Percentiles rank a stretch among this genome's conserved stretches.
phyloP scores from a whole-genome alignment of 2,113 vertebrate species.

The Chaenocephalus aceratus region DNA sequence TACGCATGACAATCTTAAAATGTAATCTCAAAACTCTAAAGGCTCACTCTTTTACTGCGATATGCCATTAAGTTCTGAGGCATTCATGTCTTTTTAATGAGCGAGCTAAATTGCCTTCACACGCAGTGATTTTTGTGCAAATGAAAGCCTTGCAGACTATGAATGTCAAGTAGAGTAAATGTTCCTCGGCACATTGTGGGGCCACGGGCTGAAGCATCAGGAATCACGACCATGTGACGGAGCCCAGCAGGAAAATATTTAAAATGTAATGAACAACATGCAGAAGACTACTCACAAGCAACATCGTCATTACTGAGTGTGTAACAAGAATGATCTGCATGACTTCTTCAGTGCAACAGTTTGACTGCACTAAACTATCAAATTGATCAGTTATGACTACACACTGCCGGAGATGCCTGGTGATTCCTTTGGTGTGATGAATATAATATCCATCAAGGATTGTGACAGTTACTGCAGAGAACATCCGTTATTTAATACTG shows the following conservation, averaged over 20 bases:
- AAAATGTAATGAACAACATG: constrained; percentile 55
- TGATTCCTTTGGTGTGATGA: constrained; percentile 34
- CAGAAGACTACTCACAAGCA: constrained; percentile 15
- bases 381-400: constrained; percentile 47
- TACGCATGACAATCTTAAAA: constrained; percentile 67
- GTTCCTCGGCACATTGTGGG: constrained; percentile 63
- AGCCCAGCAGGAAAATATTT: constrained; percentile 44
- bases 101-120: constrained; percentile 81
- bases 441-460: constrained; percentile 39
- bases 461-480: constrained; percentile 44
- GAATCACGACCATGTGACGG: constrained; percentile 56
- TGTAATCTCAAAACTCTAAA: constrained; percentile 74
- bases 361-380: constrained; percentile 21
- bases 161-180: constrained; percentile 79
- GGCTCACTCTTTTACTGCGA: constrained; percentile 66
- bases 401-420: constrained; percentile 18
- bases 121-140: constrained; percentile 77
- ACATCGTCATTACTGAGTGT: neutral
- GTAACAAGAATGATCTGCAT: constrained; percentile 3
- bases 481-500: constrained; percentile 44
- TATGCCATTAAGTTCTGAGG: constrained; percentile 78
- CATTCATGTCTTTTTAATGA: constrained; percentile 86
- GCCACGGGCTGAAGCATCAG: constrained; percentile 53
- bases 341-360: constrained; percentile 8
- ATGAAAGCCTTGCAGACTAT: constrained; percentile 74